These are phyloP conservation scores for Catagonus wagneri DNA, from an alignment of 2,113 vertebrate genomes.

Conservation along the genomic window DNA sequence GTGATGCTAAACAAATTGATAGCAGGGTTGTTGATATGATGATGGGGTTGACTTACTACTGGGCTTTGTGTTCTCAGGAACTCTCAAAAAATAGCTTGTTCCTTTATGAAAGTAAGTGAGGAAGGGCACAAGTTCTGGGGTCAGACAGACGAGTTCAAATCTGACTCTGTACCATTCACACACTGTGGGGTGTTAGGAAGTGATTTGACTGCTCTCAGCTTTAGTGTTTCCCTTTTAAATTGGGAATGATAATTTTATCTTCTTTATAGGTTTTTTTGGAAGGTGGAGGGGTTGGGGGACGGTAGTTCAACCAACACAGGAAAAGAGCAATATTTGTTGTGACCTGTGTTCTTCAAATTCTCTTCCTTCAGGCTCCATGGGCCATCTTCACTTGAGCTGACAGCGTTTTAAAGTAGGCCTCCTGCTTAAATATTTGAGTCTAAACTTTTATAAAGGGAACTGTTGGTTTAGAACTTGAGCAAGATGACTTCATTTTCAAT, in stretches of 20 bases:
- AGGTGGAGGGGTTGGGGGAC: not conserved
- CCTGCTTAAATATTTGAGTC: not conserved
- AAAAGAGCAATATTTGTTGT: not conserved
- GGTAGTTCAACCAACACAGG: not conserved
- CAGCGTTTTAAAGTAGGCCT: not conserved
- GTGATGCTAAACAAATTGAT: conserved; percentile 14
- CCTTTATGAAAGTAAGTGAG: not conserved
- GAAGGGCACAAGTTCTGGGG: not conserved
- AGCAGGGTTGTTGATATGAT: not conserved
- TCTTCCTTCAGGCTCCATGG: not conserved
- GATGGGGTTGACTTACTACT: not conserved
- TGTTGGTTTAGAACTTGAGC: not conserved
- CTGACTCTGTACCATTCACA: not conserved
- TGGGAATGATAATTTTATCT: not conserved
- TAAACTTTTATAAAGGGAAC: not conserved
- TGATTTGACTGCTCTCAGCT: not conserved
- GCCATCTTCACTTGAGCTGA: not conserved
- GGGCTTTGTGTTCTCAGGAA: not conserved
- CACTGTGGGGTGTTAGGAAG: not conserved
- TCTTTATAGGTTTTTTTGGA: not conserved
- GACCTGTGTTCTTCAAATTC: not conserved
- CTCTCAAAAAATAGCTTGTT: not conserved
- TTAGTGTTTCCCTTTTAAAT: not conserved
- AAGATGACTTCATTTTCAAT: not conserved
- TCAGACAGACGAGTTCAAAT: not conserved